Conservation (phyloP, 2,888 invertebrate genomes). For the Drosophila ustulata region DNA sequence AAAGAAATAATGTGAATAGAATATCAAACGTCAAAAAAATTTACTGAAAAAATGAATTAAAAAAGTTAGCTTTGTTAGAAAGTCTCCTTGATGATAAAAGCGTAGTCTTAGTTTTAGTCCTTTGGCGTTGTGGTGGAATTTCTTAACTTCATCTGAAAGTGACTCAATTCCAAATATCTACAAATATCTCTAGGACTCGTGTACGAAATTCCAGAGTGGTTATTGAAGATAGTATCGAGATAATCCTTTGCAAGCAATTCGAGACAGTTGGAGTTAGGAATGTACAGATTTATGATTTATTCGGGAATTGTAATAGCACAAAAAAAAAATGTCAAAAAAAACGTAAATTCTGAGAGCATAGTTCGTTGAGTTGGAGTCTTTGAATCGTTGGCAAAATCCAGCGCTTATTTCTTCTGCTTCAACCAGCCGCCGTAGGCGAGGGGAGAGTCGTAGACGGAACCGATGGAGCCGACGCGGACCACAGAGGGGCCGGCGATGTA, state of each 20-base stretch:
- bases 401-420: conserved; percentile 58
- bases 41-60: no score
- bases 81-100: no score
- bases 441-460: conserved; percentile 62
- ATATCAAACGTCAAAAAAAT: no score
- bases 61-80: no score
- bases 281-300: conserved; percentile 39
- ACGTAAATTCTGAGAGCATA: not conserved
- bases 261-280: conserved; percentile 5
- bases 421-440: conserved; percentile 64
- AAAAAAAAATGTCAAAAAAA: conserved; percentile 28
- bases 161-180: no score
- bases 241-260: not conserved
- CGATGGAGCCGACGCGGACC: conserved; percentile 50
- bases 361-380: not conserved
- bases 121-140: no score
- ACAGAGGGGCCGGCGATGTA: conserved; percentile 40
- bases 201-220: not conserved
- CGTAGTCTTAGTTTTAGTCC: no score
- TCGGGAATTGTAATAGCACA: conserved; percentile 1
- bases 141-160: no score
- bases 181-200: not conserved
- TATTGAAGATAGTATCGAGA: not conserved
- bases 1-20: no score
- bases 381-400: not conserved